These are phyloP conservation scores for Aphaenogaster rudis DNA, from an alignment of 1,140 invertebrate genomes.

Conservation along the genomic window DNA sequence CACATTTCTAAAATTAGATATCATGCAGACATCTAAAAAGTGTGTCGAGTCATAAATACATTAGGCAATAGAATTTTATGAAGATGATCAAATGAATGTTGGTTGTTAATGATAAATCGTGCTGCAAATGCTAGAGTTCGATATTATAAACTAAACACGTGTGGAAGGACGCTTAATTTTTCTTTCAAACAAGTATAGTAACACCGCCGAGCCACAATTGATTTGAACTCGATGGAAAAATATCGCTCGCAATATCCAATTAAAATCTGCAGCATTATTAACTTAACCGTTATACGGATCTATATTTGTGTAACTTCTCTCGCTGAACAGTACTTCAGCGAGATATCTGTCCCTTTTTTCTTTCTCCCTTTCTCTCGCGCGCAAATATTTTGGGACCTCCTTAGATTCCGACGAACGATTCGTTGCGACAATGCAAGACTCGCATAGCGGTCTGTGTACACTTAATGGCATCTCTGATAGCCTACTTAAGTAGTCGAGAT, in stretches of 20 bases:
- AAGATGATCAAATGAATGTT: background rate
- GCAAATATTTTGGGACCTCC: background rate
- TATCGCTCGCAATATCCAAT: background rate
- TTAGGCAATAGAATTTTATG: background rate
- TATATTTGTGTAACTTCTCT: background rate
- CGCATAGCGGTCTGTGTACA: slow-evolving; percentile 47
- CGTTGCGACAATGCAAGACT: slow-evolving; percentile 19
- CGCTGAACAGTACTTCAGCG: background rate
- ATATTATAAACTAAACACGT: background rate
- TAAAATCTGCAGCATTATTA: background rate
- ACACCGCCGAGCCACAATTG: background rate
- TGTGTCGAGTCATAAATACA: background rate
- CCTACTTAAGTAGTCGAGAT: slow-evolving; percentile 75
- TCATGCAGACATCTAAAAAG: background rate
- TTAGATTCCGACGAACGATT: slow-evolving; percentile 36
- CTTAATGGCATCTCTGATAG: slow-evolving; percentile 76
- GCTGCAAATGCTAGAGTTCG: background rate
- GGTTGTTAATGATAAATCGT: background rate
- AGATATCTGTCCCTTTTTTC: background rate
- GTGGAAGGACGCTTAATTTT: background rate
- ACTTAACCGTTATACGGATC: background rate
- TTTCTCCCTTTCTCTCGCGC: background rate
- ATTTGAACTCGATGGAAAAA: background rate
- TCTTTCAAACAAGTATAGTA: background rate
- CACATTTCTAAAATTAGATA: background rate